Conservation (phyloP, 2,797 vertebrate species). For the Dryobates pubescens region DNA sequence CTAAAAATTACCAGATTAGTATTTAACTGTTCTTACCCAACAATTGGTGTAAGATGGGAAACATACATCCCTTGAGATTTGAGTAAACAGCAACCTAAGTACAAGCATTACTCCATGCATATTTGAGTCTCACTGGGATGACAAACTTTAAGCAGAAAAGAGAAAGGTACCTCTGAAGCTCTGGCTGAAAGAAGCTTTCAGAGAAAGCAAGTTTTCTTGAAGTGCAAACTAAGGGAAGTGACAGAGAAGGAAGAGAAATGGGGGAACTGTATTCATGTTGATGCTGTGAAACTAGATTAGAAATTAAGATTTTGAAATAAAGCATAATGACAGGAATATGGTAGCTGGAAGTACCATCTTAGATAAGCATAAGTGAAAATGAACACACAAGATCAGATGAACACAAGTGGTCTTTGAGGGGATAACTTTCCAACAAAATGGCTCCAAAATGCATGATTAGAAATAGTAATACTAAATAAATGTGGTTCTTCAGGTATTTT, state of each 20-base stretch:
- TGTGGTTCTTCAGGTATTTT: neutral
- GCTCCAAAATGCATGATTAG: neutral
- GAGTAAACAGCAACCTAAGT: neutral
- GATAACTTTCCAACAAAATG: neutral
- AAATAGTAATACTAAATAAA: neutral
- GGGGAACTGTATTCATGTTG: neutral
- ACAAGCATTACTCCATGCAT: neutral
- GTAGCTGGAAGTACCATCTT: neutral
- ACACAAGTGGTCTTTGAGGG: neutral
- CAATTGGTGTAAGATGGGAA: neutral
- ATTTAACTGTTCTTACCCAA: neutral
- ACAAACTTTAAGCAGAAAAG: neutral
- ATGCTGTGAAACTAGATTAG: neutral
- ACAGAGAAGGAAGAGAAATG: neutral
- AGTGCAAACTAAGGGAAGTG: neutral
- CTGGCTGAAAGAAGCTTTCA: neutral
- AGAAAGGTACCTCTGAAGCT: neutral
- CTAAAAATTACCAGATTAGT: constrained; percentile 19
- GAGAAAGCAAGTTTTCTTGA: neutral
- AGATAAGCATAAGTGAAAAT: neutral
- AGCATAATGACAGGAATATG: neutral
- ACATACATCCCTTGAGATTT: neutral
- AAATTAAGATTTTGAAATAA: neutral
- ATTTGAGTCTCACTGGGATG: neutral
- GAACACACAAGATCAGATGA: neutral